Evolutionary conservation across 2,113 vertebrate species (phyloP).

Genomic region (Laticauda laticaudata): DNA sequence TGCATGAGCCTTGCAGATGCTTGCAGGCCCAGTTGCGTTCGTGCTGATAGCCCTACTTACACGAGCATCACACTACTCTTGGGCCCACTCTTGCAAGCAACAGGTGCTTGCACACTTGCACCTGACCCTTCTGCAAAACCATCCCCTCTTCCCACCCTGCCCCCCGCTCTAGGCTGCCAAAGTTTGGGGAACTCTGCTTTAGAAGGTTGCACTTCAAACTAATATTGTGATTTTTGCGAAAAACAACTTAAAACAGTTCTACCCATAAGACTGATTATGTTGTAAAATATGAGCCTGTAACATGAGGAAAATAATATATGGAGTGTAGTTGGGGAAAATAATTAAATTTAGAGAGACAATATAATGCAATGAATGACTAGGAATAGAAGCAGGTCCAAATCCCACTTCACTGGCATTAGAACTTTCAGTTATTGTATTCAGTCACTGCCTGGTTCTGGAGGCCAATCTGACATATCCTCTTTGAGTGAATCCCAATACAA

Average conservation of each 20-base stretch:
- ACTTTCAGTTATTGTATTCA: background rate
- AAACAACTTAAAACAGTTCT: background rate
- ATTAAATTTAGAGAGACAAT: background rate
- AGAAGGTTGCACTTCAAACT: background rate
- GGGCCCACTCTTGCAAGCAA: too few species aligned
- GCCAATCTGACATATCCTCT: background rate
- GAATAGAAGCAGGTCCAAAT: background rate
- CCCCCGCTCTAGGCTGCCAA: too few species aligned
- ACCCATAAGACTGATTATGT: background rate
- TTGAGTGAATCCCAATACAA: background rate
- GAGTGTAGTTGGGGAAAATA: background rate
- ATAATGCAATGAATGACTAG: background rate
- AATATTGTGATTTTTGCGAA: background rate
- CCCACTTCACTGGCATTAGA: background rate
- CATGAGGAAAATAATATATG: background rate
- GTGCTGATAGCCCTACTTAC: too few species aligned
- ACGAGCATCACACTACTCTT: too few species aligned
- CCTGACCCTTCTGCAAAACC: too few species aligned
- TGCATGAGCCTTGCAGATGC: too few species aligned
- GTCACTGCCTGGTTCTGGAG: background rate
- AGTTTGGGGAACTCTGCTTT: background rate
- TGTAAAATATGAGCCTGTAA: background rate
- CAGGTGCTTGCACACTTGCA: too few species aligned
- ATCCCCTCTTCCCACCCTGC: too few species aligned
- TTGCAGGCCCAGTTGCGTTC: too few species aligned